Base-by-base conservation (phyloP, 2,888 invertebrate genomes). In the Lasius fuliginosus region DNA sequence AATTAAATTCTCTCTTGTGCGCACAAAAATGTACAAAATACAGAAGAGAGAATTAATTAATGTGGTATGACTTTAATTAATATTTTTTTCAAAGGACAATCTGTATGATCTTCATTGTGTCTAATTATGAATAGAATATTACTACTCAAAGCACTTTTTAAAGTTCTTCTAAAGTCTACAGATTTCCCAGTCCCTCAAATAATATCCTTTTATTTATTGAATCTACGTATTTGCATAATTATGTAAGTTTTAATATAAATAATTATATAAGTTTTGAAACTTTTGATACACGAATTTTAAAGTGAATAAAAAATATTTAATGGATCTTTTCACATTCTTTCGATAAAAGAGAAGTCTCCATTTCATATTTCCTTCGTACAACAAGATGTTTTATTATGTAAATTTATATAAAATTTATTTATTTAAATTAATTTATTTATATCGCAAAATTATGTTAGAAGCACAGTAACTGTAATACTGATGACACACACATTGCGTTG, bases 31-130 rank as follows among this genome's bases (percentile, higher is more conserved):
- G 1, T 46, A 15, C 5, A 53, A 53, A 2, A 0, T 15, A 18
- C 5, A 15, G 0, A 15, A 46, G 46, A 46, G 4, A 18, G 5
- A 46, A 46, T 46, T 5, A 53, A 53, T 53, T 53, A 53, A 53
- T 53, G n/a, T 53, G 6, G 8, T 53, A 46, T 53, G n/a, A 53
- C n/a, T 36, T 74, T 36, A 36, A 75, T 62, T 75, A 33, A 64
- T 33, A 9, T 1, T 23, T n/a, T 62, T 18, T 46, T 3, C 23
- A 75, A 46, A 9, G n/a, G 12, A 42, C 30, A 27, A 60, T 5
- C 36, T 4, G 23, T 11, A 30, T 18, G 15, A 33, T 60, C 6
- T 27, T 6, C 6, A 30, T n/a, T 12, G 8, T 53, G n/a, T n/a
- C 8, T 53, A 6, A 65, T 0, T 40, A 23, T 65, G 4, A 36